Evolutionary conservation across 2,888 invertebrate genomes (phyloP), one percentile per base, ranked within the genome.

Genomic region (Scotopteryx bipunctaria): DNA sequence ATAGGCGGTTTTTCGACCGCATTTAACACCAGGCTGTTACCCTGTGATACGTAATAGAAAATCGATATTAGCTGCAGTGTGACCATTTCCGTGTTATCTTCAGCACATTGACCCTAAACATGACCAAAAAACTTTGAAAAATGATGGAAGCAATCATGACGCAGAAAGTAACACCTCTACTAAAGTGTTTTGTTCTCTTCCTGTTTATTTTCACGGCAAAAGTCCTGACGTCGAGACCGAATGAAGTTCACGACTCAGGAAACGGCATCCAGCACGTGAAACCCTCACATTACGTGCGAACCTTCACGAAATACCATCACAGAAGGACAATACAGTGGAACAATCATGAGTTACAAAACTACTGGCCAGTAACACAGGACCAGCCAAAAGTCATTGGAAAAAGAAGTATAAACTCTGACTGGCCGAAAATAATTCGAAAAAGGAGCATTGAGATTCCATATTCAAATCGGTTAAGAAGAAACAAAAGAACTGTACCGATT

Each of bases 121-220:
- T 40, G 46, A 44, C 40, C 43, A 38, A 57, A 55, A 46, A 51
- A 29, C 41, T 37, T 21, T 21, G 3, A 32, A 48, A 37, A 8
- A 49, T 55, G 64, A 86, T 87, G 87, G 88, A 89, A 67, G 80
- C 76, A 47, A 70, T 88, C 52, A 69, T 90, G 56, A 64, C 80
- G 11, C 77, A 86, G 51, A 81, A 81, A 70, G 78, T 86, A 36
- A 83, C 86, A 49, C 89, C 90, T 41, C 60, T 90, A 42, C 57
- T 90, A n/a, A 90, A 90, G 68, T 89, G 88, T 61, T 73, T 87
- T 50, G 81, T 89, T 44, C 68, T 90, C 51, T 89, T 89, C 64
- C 66, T 90, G 27, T 87, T 90, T 66, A 87, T 90, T 57, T 90
- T 90, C 62, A 90, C 90, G 48, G 88, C 89, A 4, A 88, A 88